Evolutionary conservation across 2,797 vertebrate genomes (phyloP).

Genomic region (Helarctos malayanus): DNA sequence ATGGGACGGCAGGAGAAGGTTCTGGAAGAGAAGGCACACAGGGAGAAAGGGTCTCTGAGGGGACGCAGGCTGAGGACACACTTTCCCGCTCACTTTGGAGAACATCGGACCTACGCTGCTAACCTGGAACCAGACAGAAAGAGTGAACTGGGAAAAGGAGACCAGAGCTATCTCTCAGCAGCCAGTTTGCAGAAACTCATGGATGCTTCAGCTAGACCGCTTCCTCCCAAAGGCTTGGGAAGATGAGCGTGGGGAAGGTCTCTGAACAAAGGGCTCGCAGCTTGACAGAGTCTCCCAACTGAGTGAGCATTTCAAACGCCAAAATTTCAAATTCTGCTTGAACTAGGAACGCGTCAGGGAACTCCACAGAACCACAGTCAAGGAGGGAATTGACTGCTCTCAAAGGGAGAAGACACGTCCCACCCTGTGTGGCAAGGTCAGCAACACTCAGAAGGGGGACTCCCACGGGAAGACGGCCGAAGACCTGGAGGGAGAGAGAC

Average conservation of each 20-base stretch:
- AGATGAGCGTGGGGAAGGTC: too few species aligned
- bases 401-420: background rate
- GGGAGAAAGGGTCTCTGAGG: background rate
- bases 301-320: background rate
- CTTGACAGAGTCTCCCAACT: background rate
- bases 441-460: rapidly evolving
- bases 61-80: background rate
- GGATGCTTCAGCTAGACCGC: background rate
- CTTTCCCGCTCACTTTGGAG: background rate
- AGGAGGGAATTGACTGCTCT: background rate
- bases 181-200: background rate
- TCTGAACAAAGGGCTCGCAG: rapidly evolving
- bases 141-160: background rate
- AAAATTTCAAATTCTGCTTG: background rate
- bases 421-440: rapidly evolving
- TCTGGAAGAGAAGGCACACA: background rate
- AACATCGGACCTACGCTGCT: rapidly evolving
- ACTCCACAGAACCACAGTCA: background rate
- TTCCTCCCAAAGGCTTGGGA: background rate
- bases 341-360: background rate
- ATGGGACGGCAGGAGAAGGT: background rate
- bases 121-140: background rate
- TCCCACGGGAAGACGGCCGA: background rate
- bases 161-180: background rate
- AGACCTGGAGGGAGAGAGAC: too few species aligned